Evolutionary conservation across 2,113 vertebrate species (phyloP).

Genomic region (Gallinago undulata): DNA sequence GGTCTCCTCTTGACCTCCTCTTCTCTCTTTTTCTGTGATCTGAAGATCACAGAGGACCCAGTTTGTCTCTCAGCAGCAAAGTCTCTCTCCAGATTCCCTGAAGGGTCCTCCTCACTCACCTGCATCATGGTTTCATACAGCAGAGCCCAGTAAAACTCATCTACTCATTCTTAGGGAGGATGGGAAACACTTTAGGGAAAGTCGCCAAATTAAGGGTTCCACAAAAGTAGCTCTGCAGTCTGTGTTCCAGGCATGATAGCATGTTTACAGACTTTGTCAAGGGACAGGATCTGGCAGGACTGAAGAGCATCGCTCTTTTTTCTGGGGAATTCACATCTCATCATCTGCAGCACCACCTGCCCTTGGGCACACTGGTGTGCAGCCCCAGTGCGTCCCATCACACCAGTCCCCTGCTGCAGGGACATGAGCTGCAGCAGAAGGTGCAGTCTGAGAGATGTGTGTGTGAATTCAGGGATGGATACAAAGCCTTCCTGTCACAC

Average conservation of each 20-base stretch:
- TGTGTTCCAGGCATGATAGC: background rate
- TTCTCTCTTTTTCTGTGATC: no score
- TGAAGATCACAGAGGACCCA: background rate
- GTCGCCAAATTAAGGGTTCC: background rate
- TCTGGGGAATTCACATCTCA: accelerated
- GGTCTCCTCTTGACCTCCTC: no score
- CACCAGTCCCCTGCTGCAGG: accelerated
- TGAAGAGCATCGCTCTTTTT: accelerated
- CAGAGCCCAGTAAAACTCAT: background rate
- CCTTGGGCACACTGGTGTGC: accelerated
- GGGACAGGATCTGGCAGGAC: background rate
- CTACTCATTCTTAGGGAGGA: background rate
- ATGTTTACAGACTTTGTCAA: accelerated
- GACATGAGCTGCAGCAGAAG: background rate
- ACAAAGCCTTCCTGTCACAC: background rate
- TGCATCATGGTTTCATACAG: background rate
- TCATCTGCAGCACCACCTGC: background rate
- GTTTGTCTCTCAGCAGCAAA: background rate
- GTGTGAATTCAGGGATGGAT: background rate
- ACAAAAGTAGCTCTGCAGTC: background rate
- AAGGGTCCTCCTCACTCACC: background rate
- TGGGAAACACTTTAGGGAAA: background rate
- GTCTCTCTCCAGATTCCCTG: background rate
- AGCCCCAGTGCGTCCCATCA: background rate
- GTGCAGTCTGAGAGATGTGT: background rate